These are phyloP conservation scores for Aphelocoma coerulescens DNA, from an alignment of 2,113 vertebrate species.

Conservation along the genomic window DNA sequence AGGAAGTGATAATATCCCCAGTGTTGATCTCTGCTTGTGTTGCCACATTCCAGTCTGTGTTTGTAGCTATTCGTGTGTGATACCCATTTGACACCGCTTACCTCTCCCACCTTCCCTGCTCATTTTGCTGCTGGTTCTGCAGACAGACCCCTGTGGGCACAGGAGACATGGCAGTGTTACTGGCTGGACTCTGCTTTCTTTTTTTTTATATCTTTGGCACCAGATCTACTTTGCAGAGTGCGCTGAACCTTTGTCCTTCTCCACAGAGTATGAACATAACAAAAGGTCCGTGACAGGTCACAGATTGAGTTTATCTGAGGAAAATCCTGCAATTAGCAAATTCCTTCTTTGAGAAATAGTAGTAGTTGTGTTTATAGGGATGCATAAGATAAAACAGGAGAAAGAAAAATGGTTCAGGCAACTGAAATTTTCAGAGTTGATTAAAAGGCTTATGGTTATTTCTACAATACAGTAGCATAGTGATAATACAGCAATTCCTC, in stretches of 20 bases:
- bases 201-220: neutral
- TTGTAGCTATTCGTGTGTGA: neutral
- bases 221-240: neutral
- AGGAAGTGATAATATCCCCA: neutral
- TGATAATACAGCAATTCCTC: neutral
- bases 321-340: conserved; percentile 18
- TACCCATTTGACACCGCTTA: neutral
- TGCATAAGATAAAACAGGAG: neutral
- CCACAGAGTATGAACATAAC: neutral
- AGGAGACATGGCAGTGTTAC: neutral
- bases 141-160: neutral
- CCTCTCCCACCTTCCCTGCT: neutral
- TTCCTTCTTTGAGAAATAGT: neutral
- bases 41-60: neutral
- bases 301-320: neutral
- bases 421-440: neutral
- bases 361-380: neutral
- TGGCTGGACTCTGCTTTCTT: neutral
- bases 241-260: conserved; percentile 17
- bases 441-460: neutral
- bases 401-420: neutral
- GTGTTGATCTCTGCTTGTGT: neutral
- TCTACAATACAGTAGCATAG: neutral
- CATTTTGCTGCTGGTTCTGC: neutral
- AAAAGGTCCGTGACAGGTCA: neutral